These are phyloP conservation scores for Actinopyga echinites DNA, from an alignment of 53 echinoderm and acorn worm genomes.

Conservation along the genomic window DNA sequence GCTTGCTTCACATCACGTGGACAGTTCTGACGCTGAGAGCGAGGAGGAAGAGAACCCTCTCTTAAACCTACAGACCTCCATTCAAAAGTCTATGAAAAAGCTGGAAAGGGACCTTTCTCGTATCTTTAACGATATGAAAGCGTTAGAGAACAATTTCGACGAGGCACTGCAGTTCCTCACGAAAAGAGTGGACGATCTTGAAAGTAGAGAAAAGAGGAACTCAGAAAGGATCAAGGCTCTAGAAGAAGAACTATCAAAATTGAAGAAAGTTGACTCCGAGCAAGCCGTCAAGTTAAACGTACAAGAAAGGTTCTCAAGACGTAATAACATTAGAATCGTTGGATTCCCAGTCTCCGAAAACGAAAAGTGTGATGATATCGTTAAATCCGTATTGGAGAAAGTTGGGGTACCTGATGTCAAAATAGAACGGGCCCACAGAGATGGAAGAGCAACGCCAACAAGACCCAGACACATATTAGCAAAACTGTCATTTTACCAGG, in stretches of 20 bases:
- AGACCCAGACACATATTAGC: too few relatives aligned
- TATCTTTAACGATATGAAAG: too few relatives aligned
- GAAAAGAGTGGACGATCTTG: background rate
- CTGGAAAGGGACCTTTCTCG: too few relatives aligned
- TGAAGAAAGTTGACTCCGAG: background rate
- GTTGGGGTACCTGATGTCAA: background rate
- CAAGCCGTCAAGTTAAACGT: background rate
- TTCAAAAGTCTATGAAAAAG: too few relatives aligned
- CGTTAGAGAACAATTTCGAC: too few relatives aligned
- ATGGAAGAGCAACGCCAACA: too few relatives aligned
- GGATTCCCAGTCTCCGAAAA: background rate
- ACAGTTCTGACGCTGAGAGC: too few relatives aligned
- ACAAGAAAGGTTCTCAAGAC: background rate
- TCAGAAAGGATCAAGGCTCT: background rate
- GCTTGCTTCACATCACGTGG: too few relatives aligned
- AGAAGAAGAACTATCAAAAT: background rate
- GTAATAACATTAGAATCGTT: background rate
- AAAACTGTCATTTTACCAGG: too few relatives aligned
- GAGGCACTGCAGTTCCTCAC: background rate
- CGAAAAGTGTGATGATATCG: background rate
- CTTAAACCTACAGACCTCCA: too few relatives aligned
- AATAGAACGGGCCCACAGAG: too few relatives aligned
- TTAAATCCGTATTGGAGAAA: background rate
- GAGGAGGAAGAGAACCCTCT: too few relatives aligned
- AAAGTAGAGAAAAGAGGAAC: background rate